Evolutionary conservation across 2,113 vertebrate genomes (phyloP), one percentile per base, ranked within the genome.

Genomic region (Paracanthobrama guichenoti): DNA sequence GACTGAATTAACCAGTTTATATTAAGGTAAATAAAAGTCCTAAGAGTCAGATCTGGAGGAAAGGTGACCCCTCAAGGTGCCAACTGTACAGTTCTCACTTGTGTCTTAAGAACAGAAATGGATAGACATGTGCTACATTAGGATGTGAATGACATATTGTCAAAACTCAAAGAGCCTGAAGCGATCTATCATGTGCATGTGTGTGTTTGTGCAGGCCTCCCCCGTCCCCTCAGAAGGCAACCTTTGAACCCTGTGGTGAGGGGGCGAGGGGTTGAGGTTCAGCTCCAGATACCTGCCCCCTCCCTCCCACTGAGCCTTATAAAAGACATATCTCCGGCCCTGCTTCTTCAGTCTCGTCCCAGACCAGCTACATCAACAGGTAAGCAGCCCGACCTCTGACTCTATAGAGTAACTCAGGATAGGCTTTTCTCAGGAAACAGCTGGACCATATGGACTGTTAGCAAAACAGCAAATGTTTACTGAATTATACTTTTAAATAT

Each of bases 201-300:
- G 39, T 35, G 82, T 35, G 82, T 46, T 28, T 35, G 13, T 82
- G 80, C 26, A 67, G 31, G 18, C 39, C 48, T 28, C 69, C 83
- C 86, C 86, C 86, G 59, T 84, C 73, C 74, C 84, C 87, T 84
- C 89, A 86, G 89, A 84, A 86, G 86, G 85, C 6, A 31, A 94
- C 92, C 92, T 79, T 93, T 94, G 93, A 91, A 93, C 93, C 88
- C 89, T 82, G 75, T 74, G 87, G 88, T 88, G 87, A 88, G 90
- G 85, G 86, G 79, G 84, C 77, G 77, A 85, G 90, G 91, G 93
- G 93, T 85, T 93, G 93, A 95, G 93, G 93, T 94, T 92, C 91
- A 94, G 78, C 89, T 94, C 93, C 93, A 93, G 92, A 87, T 84
- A 92, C 46, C 50, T 78, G 28, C 78, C 64, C 85, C 87, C 86